Base-by-base conservation (phyloP, 2,113 vertebrate genomes). In the Phrynocephalus versicolor region DNA sequence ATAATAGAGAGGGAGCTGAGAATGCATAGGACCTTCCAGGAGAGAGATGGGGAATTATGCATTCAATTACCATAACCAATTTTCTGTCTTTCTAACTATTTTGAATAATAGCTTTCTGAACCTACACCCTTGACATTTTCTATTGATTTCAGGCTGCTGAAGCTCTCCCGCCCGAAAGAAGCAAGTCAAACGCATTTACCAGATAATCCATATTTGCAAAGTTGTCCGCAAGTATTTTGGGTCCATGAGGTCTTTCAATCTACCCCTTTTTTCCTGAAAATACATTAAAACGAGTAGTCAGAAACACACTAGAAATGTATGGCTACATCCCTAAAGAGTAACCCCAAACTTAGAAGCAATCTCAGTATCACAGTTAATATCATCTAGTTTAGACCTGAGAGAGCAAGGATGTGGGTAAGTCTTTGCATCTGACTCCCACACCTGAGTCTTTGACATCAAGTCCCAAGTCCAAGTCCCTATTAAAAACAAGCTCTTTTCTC, bases 141-240 rank as follows among this genome's bases (percentile, higher is more conserved):
- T 39, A 81, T 83, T 81, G 67, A 51, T 57, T 60, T 83, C 14
- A 39, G 1, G 25, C 21, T 4, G 13, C 12, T 64, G 82, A 81
- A 19, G 2, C 58, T 55, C 39, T 69, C 15, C 45, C 33, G 37
- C 51, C 60, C 58, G 74, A 64, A 51, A 75, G n/a, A 80, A 81
- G 12, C 57, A 81, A 62, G 87, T 30, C 76, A 73, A 8, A 58
- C 1, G 39, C 41, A 78, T 89, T 96, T 97, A 99, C 99, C 99
- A 99, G 93, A 98, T 96, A 87, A 97, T 96, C 98, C 98, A 99
- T 92, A 98, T 96, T 89, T 99, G 97, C 15, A 99, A 82, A 0
- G 98, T 97, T 1, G 98, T 99, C 91, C 97, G 96, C 83, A 96
- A 94, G 84, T 97, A 98, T 2, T 95, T 92, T 1, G 95, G 83